A percentile compares a stretch with the other conserved stretches of the same genome.
Evolutionary conservation across 2,113 vertebrate genomes (phyloP).

Genomic region (Neolamprologus modestus): DNA sequence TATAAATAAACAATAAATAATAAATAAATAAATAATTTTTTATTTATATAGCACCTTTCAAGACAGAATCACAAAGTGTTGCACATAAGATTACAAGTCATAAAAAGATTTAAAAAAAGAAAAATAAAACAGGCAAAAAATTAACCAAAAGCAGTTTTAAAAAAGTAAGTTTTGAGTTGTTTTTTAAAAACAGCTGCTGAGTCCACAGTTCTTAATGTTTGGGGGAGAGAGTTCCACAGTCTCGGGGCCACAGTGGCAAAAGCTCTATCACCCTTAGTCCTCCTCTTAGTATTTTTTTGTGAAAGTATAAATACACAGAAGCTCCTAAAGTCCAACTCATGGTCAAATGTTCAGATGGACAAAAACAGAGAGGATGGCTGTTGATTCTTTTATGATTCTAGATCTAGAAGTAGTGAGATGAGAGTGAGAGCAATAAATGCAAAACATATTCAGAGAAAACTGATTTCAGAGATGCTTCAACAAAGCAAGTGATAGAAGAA

Average conservation of each 20-base stretch:
- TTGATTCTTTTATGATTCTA: neutral
- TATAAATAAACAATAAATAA: neutral
- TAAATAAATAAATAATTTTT: too few species aligned
- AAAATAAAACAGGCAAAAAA: too few species aligned
- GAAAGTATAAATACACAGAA: neutral
- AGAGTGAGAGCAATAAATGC: neutral
- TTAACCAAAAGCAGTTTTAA: too few species aligned
- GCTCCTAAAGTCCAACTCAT: neutral
- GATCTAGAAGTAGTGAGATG: neutral
- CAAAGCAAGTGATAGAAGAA: neutral
- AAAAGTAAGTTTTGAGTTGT: too few species aligned
- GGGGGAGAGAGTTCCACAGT: too few species aligned
- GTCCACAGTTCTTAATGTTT: too few species aligned
- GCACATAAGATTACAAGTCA: too few species aligned
- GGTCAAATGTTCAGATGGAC: neutral
- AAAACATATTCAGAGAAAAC: neutral
- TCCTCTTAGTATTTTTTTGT: neutral
- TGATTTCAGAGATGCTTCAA: neutral
- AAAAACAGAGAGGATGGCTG: neutral
- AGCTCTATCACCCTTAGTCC: too few species aligned
- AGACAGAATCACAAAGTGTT: too few species aligned
- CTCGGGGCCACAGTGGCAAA: accelerated
- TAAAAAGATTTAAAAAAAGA: too few species aligned
- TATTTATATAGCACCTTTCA: too few species aligned
- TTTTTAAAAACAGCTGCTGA: too few species aligned